Conservation (phyloP, 2,113 vertebrate species). For the Aix galericulata region DNA sequence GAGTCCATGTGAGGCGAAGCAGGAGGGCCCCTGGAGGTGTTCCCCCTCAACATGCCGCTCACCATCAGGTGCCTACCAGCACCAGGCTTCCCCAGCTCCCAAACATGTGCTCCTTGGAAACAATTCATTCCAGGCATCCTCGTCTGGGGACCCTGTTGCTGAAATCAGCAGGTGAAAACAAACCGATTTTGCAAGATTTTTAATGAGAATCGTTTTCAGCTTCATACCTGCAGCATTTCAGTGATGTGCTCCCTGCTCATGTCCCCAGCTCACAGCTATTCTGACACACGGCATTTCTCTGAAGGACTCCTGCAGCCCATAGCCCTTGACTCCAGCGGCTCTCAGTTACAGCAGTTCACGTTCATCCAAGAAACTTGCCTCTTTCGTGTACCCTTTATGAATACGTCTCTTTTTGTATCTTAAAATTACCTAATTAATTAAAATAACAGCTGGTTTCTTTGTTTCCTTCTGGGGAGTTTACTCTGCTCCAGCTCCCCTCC, state of each 20-base stretch:
- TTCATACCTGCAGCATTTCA: background rate
- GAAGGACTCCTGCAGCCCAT: accelerated
- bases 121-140: background rate
- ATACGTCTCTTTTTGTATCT: background rate
- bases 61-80: accelerated
- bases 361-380: background rate
- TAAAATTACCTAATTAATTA: background rate
- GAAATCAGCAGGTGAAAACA: background rate
- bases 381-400: background rate
- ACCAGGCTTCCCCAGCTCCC: accelerated
- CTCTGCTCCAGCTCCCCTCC: background rate
- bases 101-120: background rate
- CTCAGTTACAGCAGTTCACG: background rate
- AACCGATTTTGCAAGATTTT: background rate
- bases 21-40: background rate
- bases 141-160: background rate
- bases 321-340: background rate
- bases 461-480: background rate
- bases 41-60: background rate
- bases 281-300: background rate
- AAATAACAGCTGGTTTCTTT: background rate
- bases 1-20: background rate
- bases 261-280: background rate
- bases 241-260: background rate
- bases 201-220: background rate